Base-by-base conservation (phyloP, 2,113 vertebrate genomes). In the Orycteropus afer region DNA sequence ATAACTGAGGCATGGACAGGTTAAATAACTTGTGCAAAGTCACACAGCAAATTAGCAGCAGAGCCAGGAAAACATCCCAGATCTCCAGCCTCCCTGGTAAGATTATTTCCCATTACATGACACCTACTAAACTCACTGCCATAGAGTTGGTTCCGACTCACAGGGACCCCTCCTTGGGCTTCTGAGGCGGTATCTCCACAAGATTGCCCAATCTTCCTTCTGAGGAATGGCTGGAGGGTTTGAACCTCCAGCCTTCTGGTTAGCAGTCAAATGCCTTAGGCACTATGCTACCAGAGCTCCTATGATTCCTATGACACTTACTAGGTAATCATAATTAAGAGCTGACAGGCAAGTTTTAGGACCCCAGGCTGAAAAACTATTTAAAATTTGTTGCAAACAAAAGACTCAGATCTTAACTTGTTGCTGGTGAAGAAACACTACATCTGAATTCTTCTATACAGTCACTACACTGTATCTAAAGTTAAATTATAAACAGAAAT, bases 401-500 rank as follows among this genome's bases (percentile, higher is more conserved):
- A 2, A 92, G 90, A 29, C 78, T 97, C 95, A 96, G 94, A 90
- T 92, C 45, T 96, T 86, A 87, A 77, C 88, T 76, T 96, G 80
- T 91, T 97, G 74, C 73, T 67, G 73, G 42, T 40, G 71, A 92
- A 37, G 77, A 97, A 84, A 94, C 65, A 69, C 51, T 63, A 53
- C 51, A 80, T 23, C 73, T 53, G 34, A 95, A 83, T 91, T 95
- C 57, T 95, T 96, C 76, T 93, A 89, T 63, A 14, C 55, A 51
- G 53, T 55, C 81, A 57, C 20, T 63, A 42, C 79, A 74, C 20
- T 78, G 29, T 8, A 42, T 2, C 67, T 89, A n/a, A 40, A 51
- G n/a, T 84, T 27, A 94, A 96, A 76, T 84, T 93, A 71, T 49
- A 87, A 84, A 84, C 0, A 7, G 27, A 42, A 84, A 18, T 47